Evolutionary conservation across 2,888 invertebrate species (phyloP), one percentile per base, ranked within the genome.

Genomic region (Heterodera filipjevi): DNA sequence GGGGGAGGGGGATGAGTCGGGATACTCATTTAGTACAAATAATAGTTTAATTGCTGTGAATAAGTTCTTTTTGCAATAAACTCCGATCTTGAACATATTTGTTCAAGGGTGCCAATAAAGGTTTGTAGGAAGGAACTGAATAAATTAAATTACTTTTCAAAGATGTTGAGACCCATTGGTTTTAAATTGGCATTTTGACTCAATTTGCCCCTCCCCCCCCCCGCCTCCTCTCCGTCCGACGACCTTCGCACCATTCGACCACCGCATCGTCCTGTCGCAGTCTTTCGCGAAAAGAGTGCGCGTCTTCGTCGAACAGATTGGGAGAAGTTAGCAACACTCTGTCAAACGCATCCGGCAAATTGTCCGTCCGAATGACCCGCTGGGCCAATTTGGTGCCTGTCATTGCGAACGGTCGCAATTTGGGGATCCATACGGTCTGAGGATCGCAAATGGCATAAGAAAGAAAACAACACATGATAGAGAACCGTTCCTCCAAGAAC

Each of bases 371-470:
- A 22, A 86, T 81, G 33, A 87, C 82, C 75, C 84, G 84, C 16
- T 78, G 78, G 22, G 86, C 86, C 70, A 83, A 81, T 68, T 85
- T 85, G 1, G 85, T 84, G 44, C 87, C 87, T 27, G 81, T 84
- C 64, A 82, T 82, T 5, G 79, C 66, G 66, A 35, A 46, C 12
- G 81, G 71, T 35, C 78, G 53, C 8, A 77, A 79, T 71, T 82
- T 82, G n/a, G 82, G 82, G 39, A 82, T 82, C 35, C 77, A 82
- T 22, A 83, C 82, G 14, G 84, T 82, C 74, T 77, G 16, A 75
- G 39, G 19, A 32, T 44, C 44, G 14, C 27, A 68, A 77, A 75
- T 5, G 10, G 1, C 27, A 49, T 27, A 19, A n/a, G 30, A 27
- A 49, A 19, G n/a, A n/a, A n/a, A n/a, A n/a, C n/a, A n/a, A n/a